A percentile compares a stretch with the other conserved stretches of the same genome.
Conservation (phyloP, 2,797 vertebrate species). For the Ceyx erithaca region DNA sequence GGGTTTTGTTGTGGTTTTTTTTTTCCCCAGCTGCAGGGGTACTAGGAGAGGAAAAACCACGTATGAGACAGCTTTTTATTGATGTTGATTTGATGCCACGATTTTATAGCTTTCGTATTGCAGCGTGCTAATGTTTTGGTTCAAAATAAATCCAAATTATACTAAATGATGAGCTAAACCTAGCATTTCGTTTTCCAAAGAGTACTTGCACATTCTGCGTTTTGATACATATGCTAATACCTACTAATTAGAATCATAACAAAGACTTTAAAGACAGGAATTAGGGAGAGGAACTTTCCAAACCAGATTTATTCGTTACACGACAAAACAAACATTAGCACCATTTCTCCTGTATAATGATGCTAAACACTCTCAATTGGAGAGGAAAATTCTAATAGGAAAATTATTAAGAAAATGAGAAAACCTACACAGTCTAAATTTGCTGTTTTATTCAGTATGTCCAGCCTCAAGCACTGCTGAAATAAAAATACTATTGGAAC, state of each 20-base stretch:
- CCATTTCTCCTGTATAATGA: constrained; percentile 10
- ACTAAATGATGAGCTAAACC: constrained; percentile 43
- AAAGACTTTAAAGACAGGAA: constrained; percentile 58
- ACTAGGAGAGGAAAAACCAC: background rate
- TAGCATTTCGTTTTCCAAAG: constrained; percentile 56
- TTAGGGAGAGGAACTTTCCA: constrained; percentile 61
- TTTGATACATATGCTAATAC: constrained; percentile 69
- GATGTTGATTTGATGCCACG: constrained; percentile 14
- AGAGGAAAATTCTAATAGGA: background rate
- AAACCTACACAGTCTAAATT: background rate
- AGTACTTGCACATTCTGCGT: constrained; percentile 41
- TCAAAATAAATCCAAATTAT: constrained; percentile 46
- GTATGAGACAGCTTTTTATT: background rate
- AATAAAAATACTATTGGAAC: background rate
- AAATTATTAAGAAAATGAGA: background rate
- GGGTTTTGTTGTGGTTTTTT: too few relatives aligned
- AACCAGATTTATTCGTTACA: constrained; percentile 1
- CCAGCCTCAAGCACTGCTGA: background rate
- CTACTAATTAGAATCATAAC: constrained; percentile 64
- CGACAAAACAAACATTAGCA: constrained; percentile 56
- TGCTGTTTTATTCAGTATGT: background rate
- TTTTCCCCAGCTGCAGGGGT: background rate
- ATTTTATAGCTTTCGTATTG: constrained; percentile 48
- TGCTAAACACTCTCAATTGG: background rate
- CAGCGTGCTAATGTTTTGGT: constrained; percentile 36